Base-by-base conservation (phyloP, 92 coral and sea anemone genomes). In the Anthopleura xanthogrammica region DNA sequence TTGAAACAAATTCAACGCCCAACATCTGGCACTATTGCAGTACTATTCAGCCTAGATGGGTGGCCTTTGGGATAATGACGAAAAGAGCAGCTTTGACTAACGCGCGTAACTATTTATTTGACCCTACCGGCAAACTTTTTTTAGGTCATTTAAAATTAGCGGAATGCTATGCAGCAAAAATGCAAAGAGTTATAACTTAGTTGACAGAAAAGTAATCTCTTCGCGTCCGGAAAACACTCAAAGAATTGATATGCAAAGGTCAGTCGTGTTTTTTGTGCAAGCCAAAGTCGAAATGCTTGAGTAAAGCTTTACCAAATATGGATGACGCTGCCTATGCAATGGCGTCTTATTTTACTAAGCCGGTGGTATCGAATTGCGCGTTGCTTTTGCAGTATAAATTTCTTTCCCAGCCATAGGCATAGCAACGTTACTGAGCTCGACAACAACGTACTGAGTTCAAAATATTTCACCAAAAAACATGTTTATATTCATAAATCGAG, bases 211-310 rank as follows among this genome's bases (percentile, higher is more conserved):
- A 9, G 16, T 68, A 68, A 68, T 68, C 74, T 4, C 29, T 20
- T 62, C 7, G 42, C 41, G 74, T 68, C 74, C 74, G 74, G 74
- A 68, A 68, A 68, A 10, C 74, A 68, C 74, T 68, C 74, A 43
- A 68, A 36, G 74, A 46, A 68, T 23, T 68, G 74, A 36, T 12
- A 68, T 23, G 41, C 74, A 68, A 68, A 68, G 74, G 40, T 68
- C 74, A 68, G 41, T 0, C 4, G 0, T 23, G 43, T 36, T 68
- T 68, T 68, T 10, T 9, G 42, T 23, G 41, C 74, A 68, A 36
- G 74, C 72, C 12, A 64, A 64, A 64, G 24, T 68, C 8, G 74
- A 36, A 68, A 23, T 29, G 36, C 16, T 9, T 9, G 16, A 12
- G 42, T 0, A 68, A 68, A 13, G 41, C 13, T 5, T n/a, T 24